phyloP scores from a whole-genome alignment of 2,797 vertebrate genomes.

The Chelon auratus region DNA sequence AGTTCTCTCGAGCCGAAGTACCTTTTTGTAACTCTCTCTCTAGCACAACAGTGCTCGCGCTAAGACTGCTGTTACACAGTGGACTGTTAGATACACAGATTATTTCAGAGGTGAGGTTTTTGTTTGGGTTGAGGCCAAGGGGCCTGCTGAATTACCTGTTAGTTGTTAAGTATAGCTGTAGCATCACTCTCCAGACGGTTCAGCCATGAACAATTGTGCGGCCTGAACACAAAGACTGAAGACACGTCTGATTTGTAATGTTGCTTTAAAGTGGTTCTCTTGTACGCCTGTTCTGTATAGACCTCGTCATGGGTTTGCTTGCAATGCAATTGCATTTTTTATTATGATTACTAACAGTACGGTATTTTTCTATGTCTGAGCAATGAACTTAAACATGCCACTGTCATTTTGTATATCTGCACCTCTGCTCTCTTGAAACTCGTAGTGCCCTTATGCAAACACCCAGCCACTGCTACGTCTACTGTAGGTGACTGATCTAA shows the following conservation, averaged over 20 bases:
- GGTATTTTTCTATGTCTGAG: conserved; percentile 79
- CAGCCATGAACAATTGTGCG: conserved; percentile 45
- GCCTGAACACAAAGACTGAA: conserved; percentile 63
- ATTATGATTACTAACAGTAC: conserved; percentile 67
- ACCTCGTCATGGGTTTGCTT: conserved; percentile 72
- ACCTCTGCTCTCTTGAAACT: conserved; percentile 71
- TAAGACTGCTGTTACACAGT: conserved; percentile 77
- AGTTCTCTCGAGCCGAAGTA: conserved; percentile 75
- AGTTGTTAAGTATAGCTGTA: conserved; percentile 69
- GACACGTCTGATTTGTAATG: conserved; percentile 64
- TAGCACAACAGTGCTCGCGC: conserved; percentile 64
- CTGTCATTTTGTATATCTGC: conserved; percentile 75
- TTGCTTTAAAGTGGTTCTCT: conserved; percentile 70
- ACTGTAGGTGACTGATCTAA: conserved; percentile 62
- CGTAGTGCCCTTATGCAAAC: conserved; percentile 82
- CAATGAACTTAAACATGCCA: conserved; percentile 69
- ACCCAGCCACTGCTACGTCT: conserved; percentile 75
- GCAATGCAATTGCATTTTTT: conserved; percentile 62
- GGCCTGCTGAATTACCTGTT: conserved; percentile 48
- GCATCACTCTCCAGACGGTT: conserved; percentile 64
- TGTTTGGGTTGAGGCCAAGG: conserved; percentile 24
- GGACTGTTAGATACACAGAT: conserved; percentile 74
- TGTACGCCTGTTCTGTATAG: conserved; percentile 67
- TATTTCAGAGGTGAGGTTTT: conserved; percentile 46
- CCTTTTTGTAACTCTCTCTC: conserved; percentile 68